phyloP scores from a whole-genome alignment of 2,113 vertebrate species.

The Scomber scombrus region DNA sequence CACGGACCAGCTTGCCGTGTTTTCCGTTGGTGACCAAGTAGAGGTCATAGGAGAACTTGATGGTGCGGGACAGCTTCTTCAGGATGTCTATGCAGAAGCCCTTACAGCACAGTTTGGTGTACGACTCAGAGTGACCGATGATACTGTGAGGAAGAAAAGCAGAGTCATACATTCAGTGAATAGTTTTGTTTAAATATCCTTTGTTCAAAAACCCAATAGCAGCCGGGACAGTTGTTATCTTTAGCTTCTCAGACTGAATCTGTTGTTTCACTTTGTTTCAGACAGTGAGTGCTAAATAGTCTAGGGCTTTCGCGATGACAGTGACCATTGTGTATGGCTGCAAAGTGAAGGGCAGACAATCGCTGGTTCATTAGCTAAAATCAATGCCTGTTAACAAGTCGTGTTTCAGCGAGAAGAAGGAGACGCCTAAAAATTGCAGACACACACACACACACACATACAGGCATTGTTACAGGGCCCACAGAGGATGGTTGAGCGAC shows the following conservation, averaged over 20 bases:
- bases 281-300: conserved; percentile 43
- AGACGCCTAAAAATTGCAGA: conserved; percentile 20
- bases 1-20: conserved; percentile 94
- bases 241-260: conserved; percentile 24
- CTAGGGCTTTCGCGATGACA: conserved; percentile 26
- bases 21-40: conserved; percentile 98
- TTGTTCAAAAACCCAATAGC: conserved; percentile 20
- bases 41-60: conserved; percentile 98
- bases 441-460: conserved; percentile 36
- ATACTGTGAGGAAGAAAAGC: conserved; percentile 59
- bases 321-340: conserved; percentile 8
- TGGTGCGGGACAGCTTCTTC: conserved; percentile 94
- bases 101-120: conserved; percentile 98
- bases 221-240: conserved; percentile 31
- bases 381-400: conserved; percentile 63
- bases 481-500: conserved; percentile 41
- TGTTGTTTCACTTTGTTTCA: conserved; percentile 36
- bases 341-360: conserved; percentile 58
- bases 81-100: conserved; percentile 99
- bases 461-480: conserved; percentile 15
- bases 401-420: conserved; percentile 52
- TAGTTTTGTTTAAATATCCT: conserved; percentile 15
- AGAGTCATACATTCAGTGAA: conserved; percentile 11
- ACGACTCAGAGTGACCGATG: conserved; percentile 86
- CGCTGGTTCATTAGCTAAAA: conserved; percentile 67